Conservation (phyloP, 1,140 invertebrate genomes). For the Papilio polyxenes region DNA sequence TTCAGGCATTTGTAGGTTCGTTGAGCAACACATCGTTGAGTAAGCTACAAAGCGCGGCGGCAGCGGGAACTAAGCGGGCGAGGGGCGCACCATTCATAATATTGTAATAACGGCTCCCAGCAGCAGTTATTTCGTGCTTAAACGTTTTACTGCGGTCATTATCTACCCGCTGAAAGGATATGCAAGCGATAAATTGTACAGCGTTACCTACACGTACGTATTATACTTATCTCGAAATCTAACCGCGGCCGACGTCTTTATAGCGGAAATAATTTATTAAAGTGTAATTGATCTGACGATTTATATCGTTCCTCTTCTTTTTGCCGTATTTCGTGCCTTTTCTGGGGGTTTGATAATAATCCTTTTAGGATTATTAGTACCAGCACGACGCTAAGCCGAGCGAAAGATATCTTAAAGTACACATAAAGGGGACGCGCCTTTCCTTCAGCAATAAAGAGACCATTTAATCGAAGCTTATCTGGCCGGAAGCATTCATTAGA, state of each 20-base stretch:
- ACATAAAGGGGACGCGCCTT: conserved; percentile 77
- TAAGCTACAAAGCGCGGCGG: conserved; percentile 52
- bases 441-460: conserved; percentile 78
- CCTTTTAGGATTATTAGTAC: conserved; percentile 39
- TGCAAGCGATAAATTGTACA: conserved; percentile 79
- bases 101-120: conserved; percentile 79
- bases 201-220: conserved; percentile 67
- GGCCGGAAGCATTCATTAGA: conserved; percentile 80
- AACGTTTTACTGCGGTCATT: conserved; percentile 81
- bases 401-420: conserved; percentile 70
- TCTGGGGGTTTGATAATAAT: conserved; percentile 38
- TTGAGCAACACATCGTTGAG: conserved; percentile 38
- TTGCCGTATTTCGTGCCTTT: conserved; percentile 22
- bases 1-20: conserved; percentile 44
- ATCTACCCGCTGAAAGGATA: conserved; percentile 80
- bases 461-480: conserved; percentile 80
- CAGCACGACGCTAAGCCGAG: conserved; percentile 19
- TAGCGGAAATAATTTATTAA: conserved; percentile 65
- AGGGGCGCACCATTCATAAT: conserved; percentile 78
- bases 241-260: conserved; percentile 58
- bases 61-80: conserved; percentile 43
- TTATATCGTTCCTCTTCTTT: conserved; percentile 33
- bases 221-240: conserved; percentile 70
- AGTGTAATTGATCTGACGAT: conserved; percentile 51
- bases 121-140: conserved; percentile 80